Conservation (phyloP, 2,888 invertebrate genomes). For the Strigamia transsilvanica region DNA sequence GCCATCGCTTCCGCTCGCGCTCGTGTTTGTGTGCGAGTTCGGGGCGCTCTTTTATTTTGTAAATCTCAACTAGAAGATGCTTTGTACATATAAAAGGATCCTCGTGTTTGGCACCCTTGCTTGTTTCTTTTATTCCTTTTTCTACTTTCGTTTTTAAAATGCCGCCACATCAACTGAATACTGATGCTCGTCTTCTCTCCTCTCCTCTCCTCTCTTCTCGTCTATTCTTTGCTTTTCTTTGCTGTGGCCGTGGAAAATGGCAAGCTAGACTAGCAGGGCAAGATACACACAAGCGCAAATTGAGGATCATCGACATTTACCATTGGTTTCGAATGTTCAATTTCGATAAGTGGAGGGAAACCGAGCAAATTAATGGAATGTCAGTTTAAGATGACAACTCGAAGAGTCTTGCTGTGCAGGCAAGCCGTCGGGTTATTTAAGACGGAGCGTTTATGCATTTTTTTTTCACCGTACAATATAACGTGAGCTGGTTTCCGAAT, state of each 20-base stretch:
- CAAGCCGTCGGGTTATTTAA: neutral
- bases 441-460: neutral
- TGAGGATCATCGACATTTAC: conserved; percentile 27
- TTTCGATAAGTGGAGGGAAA: conserved; percentile 40
- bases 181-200: neutral
- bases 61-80: conserved; percentile 47
- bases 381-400: conserved; percentile 28
- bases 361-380: conserved; percentile 41
- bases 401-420: neutral
- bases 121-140: conserved; percentile 32
- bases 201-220: neutral
- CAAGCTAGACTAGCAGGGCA: neutral
- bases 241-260: conserved; percentile 11
- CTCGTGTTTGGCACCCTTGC: conserved; percentile 34
- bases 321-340: conserved; percentile 33
- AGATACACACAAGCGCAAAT: neutral
- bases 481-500: conserved; percentile 21
- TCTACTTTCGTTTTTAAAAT: conserved; percentile 23
- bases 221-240: too few species aligned
- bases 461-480: conserved; percentile 11
- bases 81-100: conserved; percentile 45
- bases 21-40: conserved; percentile 15
- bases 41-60: conserved; percentile 38
- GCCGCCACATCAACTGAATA: conserved; percentile 18
- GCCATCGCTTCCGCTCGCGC: conserved; percentile 31